Percentiles rank a stretch among this genome's conserved stretches.
These are phyloP conservation scores for Penaeus chinensis DNA, from an alignment of 1,140 invertebrate genomes.

Conservation along the genomic window DNA sequence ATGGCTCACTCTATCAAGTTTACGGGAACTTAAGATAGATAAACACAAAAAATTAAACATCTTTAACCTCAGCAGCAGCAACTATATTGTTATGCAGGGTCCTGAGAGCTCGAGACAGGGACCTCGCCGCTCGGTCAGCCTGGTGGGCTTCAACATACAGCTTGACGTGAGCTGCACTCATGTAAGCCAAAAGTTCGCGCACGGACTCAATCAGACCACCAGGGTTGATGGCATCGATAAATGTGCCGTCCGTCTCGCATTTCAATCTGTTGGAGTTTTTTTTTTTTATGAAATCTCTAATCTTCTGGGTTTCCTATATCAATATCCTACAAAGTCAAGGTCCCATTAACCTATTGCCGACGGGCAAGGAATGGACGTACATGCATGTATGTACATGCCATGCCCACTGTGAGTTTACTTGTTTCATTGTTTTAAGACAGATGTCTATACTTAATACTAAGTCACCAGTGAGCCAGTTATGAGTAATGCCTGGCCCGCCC, in stretches of 20 bases:
- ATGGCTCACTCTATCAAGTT: too few species aligned
- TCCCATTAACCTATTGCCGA: too few species aligned
- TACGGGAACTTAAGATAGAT: too few species aligned
- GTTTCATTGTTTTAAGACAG: too few species aligned
- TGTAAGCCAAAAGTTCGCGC: constrained; percentile 26
- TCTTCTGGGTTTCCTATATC: not conserved
- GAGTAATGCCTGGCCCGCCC: too few species aligned
- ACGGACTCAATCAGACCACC: constrained; percentile 41
- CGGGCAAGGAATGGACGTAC: too few species aligned
- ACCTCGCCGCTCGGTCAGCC: constrained; percentile 11
- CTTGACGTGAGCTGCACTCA: constrained; percentile 48
- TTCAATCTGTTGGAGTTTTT: constrained; percentile 24
- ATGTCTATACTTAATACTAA: too few species aligned
- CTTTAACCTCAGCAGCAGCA: constrained; percentile 35
- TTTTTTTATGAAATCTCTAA: not conserved
- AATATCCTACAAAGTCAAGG: too few species aligned
- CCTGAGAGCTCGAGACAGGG: constrained; percentile 29
- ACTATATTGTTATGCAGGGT: constrained; percentile 32
- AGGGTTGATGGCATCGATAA: constrained; percentile 50
- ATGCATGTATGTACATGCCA: too few species aligned
- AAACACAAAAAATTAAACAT: too few species aligned
- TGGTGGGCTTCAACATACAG: constrained; percentile 29
- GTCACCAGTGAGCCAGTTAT: too few species aligned
- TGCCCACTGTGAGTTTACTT: too few species aligned
- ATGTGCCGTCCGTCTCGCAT: constrained; percentile 43